Percentiles rank a stretch among this genome's conserved stretches.
Evolutionary conservation across 2,888 invertebrate species (phyloP).

Genomic region (Heliconius hortense): DNA sequence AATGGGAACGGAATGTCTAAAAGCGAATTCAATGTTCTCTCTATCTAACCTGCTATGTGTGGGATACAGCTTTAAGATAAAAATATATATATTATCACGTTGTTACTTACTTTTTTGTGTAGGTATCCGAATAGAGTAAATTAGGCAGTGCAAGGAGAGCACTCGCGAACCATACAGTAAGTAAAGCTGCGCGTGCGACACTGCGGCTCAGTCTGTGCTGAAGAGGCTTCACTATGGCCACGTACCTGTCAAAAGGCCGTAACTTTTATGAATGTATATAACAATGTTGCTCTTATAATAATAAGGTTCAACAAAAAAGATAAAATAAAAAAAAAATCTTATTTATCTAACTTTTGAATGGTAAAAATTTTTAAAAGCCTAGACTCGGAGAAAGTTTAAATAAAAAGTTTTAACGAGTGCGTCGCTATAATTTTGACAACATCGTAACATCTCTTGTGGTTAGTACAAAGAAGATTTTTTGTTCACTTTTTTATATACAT

Average conservation of each 20-base stretch:
- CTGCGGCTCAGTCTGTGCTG: slow-evolving; percentile 90
- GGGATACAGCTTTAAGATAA: too few relatives aligned
- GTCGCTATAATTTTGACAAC: neutral
- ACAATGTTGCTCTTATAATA: neutral
- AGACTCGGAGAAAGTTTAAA: neutral
- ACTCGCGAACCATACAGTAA: slow-evolving; percentile 90
- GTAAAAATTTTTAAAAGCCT: neutral
- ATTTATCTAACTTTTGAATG: neutral
- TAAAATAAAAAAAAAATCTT: neutral
- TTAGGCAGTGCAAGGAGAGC: slow-evolving; percentile 89
- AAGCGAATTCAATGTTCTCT: too few relatives aligned
- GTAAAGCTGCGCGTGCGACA: slow-evolving; percentile 87
- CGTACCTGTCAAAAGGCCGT: slow-evolving; percentile 83
- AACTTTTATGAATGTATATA: neutral
- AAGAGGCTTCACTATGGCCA: slow-evolving; percentile 94
- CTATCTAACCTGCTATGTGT: too few relatives aligned
- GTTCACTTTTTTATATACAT: neutral
- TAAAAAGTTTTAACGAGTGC: neutral
- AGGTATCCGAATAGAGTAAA: slow-evolving; percentile 89
- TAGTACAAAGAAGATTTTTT: neutral
- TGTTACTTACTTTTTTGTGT: slow-evolving; percentile 85
- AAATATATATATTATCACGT: too few relatives aligned
- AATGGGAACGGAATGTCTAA: too few relatives aligned
- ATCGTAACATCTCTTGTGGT: neutral
- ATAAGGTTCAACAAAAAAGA: neutral